A percentile compares a stretch with the other conserved stretches of the same genome.
Conservation (phyloP, 1,140 invertebrate species). For the Hyphantria cunea region DNA sequence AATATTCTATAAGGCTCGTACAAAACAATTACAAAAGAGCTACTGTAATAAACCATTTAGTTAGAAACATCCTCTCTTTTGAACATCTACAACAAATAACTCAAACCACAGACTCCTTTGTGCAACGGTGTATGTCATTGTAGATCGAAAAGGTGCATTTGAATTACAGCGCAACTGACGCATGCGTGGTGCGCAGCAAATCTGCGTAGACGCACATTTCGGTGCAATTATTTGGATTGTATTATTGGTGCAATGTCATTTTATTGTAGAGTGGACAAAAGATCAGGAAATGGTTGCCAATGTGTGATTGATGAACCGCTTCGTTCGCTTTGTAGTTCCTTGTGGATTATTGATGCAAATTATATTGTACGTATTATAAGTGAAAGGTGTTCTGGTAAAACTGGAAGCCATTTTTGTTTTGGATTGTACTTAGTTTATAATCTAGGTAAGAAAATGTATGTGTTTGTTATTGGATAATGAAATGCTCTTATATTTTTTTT, state of each 20-base stretch:
- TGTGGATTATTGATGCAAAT: too few species aligned
- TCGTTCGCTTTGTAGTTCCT: too few species aligned
- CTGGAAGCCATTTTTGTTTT: too few species aligned
- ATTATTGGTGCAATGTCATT: conserved; percentile 6
- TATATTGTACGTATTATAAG: too few species aligned
- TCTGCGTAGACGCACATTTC: conserved; percentile 21
- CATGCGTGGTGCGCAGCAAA: conserved; percentile 12
- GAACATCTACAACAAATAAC: conserved; percentile 6
- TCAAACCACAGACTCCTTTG: conserved; percentile 28
- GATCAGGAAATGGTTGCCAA: conserved; percentile 12
- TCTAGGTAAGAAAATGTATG: too few species aligned
- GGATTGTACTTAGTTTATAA: too few species aligned
- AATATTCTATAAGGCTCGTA: neutral
- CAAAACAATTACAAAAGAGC: too few species aligned
- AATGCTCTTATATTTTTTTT: too few species aligned
- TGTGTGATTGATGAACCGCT: neutral
- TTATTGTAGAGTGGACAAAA: neutral
- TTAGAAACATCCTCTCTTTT: conserved; percentile 7
- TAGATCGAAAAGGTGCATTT: conserved; percentile 17
- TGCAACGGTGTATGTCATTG: conserved; percentile 44
- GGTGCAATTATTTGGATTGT: conserved; percentile 13
- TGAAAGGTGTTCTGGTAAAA: too few species aligned
- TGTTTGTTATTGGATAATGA: too few species aligned
- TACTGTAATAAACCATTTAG: too few species aligned
- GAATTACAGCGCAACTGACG: conserved; percentile 13